Evolutionary conservation across 1,140 invertebrate genomes (phyloP).

Genomic region (Aradophagus sp.): DNA sequence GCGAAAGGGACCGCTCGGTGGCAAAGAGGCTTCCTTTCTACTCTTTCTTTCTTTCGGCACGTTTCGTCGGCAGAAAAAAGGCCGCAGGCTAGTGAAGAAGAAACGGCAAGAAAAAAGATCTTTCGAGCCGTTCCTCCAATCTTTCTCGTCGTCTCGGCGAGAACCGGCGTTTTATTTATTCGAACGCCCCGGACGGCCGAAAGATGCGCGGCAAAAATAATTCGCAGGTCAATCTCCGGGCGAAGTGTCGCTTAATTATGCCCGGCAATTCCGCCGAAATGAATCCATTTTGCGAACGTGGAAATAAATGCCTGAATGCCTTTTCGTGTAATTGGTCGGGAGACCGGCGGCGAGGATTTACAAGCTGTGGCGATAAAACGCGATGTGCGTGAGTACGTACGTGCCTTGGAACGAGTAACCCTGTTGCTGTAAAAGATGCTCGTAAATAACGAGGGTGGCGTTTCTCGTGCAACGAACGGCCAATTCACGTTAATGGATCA

Average conservation of each 20-base stretch:
- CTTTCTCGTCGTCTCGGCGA: too few relatives aligned
- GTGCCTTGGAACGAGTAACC: slow-evolving; percentile 46
- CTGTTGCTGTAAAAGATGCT: slow-evolving; percentile 38
- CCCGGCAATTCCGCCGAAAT: slow-evolving; percentile 5
- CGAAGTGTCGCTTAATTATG: slow-evolving; percentile 22
- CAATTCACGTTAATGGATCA: slow-evolving; percentile 55
- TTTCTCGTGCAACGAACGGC: slow-evolving; percentile 38
- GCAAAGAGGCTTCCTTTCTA: too few relatives aligned
- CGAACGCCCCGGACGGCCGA: not conserved
- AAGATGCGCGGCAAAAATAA: too few relatives aligned
- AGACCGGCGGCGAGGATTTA: slow-evolving; percentile 48
- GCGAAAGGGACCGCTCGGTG: slow-evolving; percentile 6
- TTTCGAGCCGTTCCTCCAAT: too few relatives aligned
- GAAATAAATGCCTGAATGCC: slow-evolving; percentile 32
- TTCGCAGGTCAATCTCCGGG: too few relatives aligned
- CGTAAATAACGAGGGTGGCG: slow-evolving; percentile 54
- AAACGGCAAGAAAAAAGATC: too few relatives aligned
- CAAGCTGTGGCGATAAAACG: slow-evolving; percentile 49
- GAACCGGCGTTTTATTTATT: slow-evolving; percentile 22
- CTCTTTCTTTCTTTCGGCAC: too few relatives aligned
- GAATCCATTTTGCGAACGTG: slow-evolving; percentile 16
- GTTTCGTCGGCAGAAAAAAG: too few relatives aligned
- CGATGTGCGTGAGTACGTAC: slow-evolving; percentile 52
- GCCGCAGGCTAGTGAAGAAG: too few relatives aligned
- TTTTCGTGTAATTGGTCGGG: slow-evolving; percentile 46